Conservation (phyloP, 2,113 vertebrate genomes). For the Prunella himalayana region DNA sequence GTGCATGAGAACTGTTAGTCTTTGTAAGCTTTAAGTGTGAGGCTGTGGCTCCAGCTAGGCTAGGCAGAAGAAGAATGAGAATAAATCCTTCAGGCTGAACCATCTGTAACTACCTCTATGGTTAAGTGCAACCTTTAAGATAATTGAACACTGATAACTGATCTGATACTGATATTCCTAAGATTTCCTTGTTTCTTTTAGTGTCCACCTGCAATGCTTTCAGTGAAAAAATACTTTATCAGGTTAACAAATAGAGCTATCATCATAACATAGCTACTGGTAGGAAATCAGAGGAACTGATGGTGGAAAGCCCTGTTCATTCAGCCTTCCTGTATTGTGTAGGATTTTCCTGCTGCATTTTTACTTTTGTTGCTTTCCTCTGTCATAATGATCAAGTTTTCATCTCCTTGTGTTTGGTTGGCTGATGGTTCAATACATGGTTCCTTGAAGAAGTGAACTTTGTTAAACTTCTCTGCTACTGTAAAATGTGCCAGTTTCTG, state of each 20-base stretch:
- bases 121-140: not conserved
- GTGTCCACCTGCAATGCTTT: not conserved
- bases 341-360: not conserved
- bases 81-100: not conserved
- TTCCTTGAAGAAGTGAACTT: not conserved
- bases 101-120: not conserved
- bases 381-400: not conserved
- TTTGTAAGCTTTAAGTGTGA: not conserved
- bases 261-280: not conserved
- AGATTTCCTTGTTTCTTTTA: not conserved
- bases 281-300: not conserved
- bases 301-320: not conserved
- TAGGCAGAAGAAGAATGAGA: not conserved
- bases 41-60: not conserved
- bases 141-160: not conserved
- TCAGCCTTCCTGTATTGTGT: not conserved
- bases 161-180: not conserved
- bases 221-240: not conserved
- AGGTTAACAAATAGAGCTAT: not conserved
- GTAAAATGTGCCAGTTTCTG: not conserved
- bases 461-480: not conserved
- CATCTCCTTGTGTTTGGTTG: not conserved
- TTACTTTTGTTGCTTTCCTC: not conserved
- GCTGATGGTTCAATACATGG: not conserved
- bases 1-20: constrained; percentile 19